A percentile compares a stretch with the other conserved stretches of the same genome.
These are phyloP conservation scores for Cololabis saira DNA, from an alignment of 2,113 vertebrate species.

Conservation along the genomic window DNA sequence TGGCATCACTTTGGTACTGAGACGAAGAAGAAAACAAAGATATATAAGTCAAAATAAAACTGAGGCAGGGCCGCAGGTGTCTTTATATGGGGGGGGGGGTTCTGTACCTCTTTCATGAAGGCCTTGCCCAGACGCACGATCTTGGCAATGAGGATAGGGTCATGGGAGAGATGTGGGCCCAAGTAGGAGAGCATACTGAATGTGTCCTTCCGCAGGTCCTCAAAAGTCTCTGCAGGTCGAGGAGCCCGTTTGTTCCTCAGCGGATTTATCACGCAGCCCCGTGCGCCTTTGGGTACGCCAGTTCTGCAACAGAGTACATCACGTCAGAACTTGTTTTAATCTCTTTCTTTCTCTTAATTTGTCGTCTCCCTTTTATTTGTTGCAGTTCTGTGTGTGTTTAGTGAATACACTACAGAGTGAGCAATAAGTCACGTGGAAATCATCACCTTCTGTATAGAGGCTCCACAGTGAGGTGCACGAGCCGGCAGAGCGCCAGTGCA, in stretches of 20 bases:
- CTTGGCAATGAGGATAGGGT: slow-evolving; percentile 96
- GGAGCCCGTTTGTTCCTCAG: slow-evolving; percentile 89
- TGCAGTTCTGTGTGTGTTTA: background rate
- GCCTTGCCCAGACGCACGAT: slow-evolving; percentile 94
- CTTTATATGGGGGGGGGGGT: background rate
- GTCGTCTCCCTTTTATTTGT: background rate
- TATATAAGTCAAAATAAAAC: slow-evolving; percentile 6
- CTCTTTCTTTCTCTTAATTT: background rate
- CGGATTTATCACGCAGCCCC: slow-evolving; percentile 83
- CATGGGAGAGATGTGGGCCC: slow-evolving; percentile 95
- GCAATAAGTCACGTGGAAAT: slow-evolving; percentile 20
- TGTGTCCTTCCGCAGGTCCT: slow-evolving; percentile 90
- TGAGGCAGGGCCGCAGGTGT: background rate
- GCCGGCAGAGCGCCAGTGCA: slow-evolving; percentile 92
- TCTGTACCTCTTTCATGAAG: slow-evolving; percentile 96
- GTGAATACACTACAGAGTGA: background rate
- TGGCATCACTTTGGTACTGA: slow-evolving; percentile 76
- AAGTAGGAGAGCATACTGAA: slow-evolving; percentile 97
- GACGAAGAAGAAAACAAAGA: slow-evolving; percentile 6
- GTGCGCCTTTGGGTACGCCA: slow-evolving; percentile 94
- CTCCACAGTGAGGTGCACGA: slow-evolving; percentile 94
- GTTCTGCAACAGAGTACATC: slow-evolving; percentile 79
- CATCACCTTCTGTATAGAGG: slow-evolving; percentile 94
- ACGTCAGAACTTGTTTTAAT: slow-evolving; percentile 1
- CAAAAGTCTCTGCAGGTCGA: slow-evolving; percentile 88